Evolutionary conservation across 2,797 vertebrate species (phyloP), one percentile per base, ranked within the genome.

Genomic region (Sebastes glaucus): DNA sequence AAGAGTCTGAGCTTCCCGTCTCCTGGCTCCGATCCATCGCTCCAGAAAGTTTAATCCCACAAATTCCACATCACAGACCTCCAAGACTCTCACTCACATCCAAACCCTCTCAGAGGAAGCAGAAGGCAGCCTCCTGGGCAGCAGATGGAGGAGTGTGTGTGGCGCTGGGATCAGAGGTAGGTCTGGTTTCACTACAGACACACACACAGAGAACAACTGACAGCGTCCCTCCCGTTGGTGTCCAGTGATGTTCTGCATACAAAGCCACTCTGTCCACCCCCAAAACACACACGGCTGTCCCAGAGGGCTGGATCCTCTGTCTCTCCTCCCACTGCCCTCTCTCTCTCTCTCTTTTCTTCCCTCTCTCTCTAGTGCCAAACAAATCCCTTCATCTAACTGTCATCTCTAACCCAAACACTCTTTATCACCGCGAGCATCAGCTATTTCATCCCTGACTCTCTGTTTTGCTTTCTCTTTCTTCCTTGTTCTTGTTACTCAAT

Each of bases 181-280:
- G 90, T 93, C 89, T 88, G 83, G 89, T 92, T 92, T 92, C 88
- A 92, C 89, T 76, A 91, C 87, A 90, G 76, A 93, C 90, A 87
- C 87, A 91, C 88, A 91, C 88, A 90, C 66, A 89, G 16, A 89
- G 81, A 84, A 86, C 78, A 76, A 93, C 84, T 90, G 88, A 90
- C 92, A 87, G 88, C 68, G 81, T 74, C 85, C 89, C 84, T 93
- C 82, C 75, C 32, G 72, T 28, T 33, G 89, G 90, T 88, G 92
- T 93, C 90, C 86, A 30, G 83, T 86, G 90, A 84, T 94, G 90
- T 87, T 93, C 88, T 90, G 89, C 86, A 88, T 83, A 91, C 90
- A 93, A 89, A 90, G 86, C 84, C 78, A 74, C 74, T 88, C 84
- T 85, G 92, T 93, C 93, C 91, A 93, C 90, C 91, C 91, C 90